phyloP scores from a whole-genome alignment of 2,888 invertebrate species.

The Drosophila bunnanda region DNA sequence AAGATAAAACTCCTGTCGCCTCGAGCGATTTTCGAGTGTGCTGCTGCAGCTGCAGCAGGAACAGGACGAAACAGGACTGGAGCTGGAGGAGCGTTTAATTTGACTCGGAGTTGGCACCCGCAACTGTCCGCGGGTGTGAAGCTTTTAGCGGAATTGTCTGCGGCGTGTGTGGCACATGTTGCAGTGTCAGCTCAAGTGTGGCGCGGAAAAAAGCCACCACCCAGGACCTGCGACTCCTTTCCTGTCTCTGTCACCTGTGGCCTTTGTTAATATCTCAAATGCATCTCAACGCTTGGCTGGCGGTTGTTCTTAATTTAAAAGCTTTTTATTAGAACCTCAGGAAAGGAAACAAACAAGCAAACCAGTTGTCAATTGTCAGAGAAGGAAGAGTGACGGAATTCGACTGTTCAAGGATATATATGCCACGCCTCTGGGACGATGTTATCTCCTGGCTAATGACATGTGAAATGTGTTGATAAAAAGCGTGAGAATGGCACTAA shows the following conservation, averaged over 20 bases:
- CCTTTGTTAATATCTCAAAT: constrained; percentile 79
- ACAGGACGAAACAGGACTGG: neutral
- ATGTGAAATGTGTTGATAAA: constrained; percentile 73
- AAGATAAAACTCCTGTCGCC: constrained; percentile 61
- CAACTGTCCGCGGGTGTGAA: constrained; percentile 59
- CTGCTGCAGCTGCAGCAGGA: neutral
- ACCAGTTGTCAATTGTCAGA: constrained; percentile 46
- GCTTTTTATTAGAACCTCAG: constrained; percentile 52
- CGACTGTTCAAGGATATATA: neutral
- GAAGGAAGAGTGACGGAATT: constrained; percentile 7
- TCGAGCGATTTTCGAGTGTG: constrained; percentile 44
- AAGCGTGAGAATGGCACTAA: constrained; percentile 62
- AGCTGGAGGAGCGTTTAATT: constrained; percentile 61
- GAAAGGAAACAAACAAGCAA: constrained; percentile 27
- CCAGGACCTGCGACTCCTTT: constrained; percentile 16
- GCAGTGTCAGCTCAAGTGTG: constrained; percentile 73
- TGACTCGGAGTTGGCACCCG: constrained; percentile 51
- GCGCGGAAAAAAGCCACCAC: constrained; percentile 1
- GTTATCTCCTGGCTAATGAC: constrained; percentile 59
- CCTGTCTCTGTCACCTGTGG: constrained; percentile 54
- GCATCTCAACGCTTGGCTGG: constrained; percentile 48
- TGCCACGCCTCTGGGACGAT: neutral
- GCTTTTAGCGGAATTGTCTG: constrained; percentile 78
- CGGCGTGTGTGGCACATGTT: constrained; percentile 67
- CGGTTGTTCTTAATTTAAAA: constrained; percentile 52